phyloP scores from a whole-genome alignment of 2,888 invertebrate genomes.

The Anodontia alba region DNA sequence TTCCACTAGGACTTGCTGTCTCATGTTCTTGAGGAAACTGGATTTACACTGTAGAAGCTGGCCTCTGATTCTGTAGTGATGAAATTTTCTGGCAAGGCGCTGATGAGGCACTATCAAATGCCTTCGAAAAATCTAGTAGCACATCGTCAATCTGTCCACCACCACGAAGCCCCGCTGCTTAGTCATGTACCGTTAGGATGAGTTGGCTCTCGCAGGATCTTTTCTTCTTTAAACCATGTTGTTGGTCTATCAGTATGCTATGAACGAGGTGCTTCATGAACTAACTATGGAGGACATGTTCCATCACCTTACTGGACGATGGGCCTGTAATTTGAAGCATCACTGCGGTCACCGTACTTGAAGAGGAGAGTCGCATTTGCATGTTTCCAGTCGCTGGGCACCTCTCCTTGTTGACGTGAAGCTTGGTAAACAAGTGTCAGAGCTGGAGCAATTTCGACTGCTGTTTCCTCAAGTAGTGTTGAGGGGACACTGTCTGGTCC shows the following conservation, averaged over 20 bases:
- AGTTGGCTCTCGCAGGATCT: conserved; percentile 58
- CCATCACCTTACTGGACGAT: conserved; percentile 59
- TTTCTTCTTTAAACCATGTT: conserved; percentile 55
- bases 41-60: conserved; percentile 36
- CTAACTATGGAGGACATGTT: conserved; percentile 51
- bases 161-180: conserved; percentile 34
- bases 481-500: conserved; percentile 39
- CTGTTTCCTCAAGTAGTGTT: conserved; percentile 30
- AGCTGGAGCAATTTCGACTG: conserved; percentile 30
- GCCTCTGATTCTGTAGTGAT: conserved; percentile 36
- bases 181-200: conserved; percentile 46
- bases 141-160: neutral
- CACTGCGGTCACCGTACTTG: conserved; percentile 48
- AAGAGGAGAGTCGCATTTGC: conserved; percentile 49
- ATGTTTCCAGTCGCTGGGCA: conserved; percentile 50
- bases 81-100: conserved; percentile 36
- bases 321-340: conserved; percentile 55
- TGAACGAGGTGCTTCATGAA: conserved; percentile 43
- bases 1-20: conserved; percentile 41
- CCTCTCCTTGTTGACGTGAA: conserved; percentile 31
- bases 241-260: conserved; percentile 45
- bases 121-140: conserved; percentile 31
- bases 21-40: conserved; percentile 35
- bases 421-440: conserved; percentile 37
- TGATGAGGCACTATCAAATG: conserved; percentile 51